Base-by-base conservation (phyloP, 2,888 invertebrate genomes). In the Altica lythri region DNA sequence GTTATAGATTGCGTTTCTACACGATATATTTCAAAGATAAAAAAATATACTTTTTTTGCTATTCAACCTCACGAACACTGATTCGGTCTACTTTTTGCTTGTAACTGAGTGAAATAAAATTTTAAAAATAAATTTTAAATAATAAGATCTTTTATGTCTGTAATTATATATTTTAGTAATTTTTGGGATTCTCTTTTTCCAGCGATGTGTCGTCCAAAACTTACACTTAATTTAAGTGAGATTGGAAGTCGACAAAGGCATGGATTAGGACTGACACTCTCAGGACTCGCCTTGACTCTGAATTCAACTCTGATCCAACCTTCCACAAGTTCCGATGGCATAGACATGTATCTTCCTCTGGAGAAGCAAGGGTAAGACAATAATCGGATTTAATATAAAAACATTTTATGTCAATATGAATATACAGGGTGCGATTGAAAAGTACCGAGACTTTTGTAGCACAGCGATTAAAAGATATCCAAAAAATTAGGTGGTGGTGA, bases 291-390 rank as follows among this genome's bases (percentile, higher is more conserved):
- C 42, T 65, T 79, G 43, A 75, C 77, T 25, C 69, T 82, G 54
- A 79, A 80, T 62, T 76, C 80, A 57, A 74, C 73, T 22, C 76
- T 78, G 37, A 71, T 79, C 53, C 63, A 64, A 17, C 54, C 61
- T 4, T 81, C 81, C 54, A 84, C 84, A 52, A 84, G 86, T 44
- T 84, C 86, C 57, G 89, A 90, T 73, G 81, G 87, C 59, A 86
- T 94, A 63, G 92, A 94, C 72, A 83, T 88, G 4, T 82, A 86
- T 61, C 81, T 92, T 66, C 90, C 93, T 61, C 81, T 94, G 62
- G 91, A 93, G 74, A 83, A 91, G 75, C 94, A 94, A 80, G 90
- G 90, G 93, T 93, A 77, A 78, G 40, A 19, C 1, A 17, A n/a
- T n/a, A n/a, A n/a, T n/a, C n/a, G n/a, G n/a, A n/a, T n/a, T n/a